Evolutionary conservation across 1,140 invertebrate species (phyloP), one percentile per base, ranked within the genome.

Genomic region (Eurytemora carolleeae): DNA sequence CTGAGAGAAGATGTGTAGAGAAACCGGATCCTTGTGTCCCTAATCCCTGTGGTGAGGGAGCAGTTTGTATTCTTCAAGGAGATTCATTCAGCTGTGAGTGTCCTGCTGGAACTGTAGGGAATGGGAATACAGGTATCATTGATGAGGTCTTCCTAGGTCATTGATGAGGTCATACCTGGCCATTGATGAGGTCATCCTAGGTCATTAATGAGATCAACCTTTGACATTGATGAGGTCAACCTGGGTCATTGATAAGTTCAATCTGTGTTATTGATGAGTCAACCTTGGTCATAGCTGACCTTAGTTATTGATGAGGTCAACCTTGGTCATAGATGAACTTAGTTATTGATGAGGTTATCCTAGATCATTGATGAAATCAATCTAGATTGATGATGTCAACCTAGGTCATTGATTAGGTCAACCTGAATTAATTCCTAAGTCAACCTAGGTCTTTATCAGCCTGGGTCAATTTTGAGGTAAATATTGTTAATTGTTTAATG

Each of bases 11-110:
- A 21, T 61, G 59, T 24, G 21, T 22, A 18, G 19, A 55, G 21
- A 55, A 56, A 24, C 55, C 55, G 2, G 59, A 61, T 24, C 59
- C 59, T 24, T 61, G 59, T 24, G 24, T 58, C 24, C 59, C 59
- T 3, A 7, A 3, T 24, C 59, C 59, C 22, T 61, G 59, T 61
- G 59, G 59, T 12, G 31, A 12, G 7, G 31, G 31, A 44, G n/a
- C 31, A 7, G n/a, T n/a, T 44, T 44, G 31, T 44, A 44, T n/a
- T 12, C 31, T 44, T 44, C 7, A 44, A n/a, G 31, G 31, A 44
- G 31, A 44, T 44, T 44, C 31, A 12, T 44, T 44, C n/a, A 44
- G 7, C n/a, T 44, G 31, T n/a, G 31, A 7, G 7, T 44, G 31
- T 44, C 31, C 31, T 12, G 7, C 7, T 12, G 31, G 31, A 44